A percentile compares a stretch with the other conserved stretches of the same genome.
Evolutionary conservation across 92 coral and sea anemone genomes (phyloP).

Genomic region (Zoanthus solanderi): DNA sequence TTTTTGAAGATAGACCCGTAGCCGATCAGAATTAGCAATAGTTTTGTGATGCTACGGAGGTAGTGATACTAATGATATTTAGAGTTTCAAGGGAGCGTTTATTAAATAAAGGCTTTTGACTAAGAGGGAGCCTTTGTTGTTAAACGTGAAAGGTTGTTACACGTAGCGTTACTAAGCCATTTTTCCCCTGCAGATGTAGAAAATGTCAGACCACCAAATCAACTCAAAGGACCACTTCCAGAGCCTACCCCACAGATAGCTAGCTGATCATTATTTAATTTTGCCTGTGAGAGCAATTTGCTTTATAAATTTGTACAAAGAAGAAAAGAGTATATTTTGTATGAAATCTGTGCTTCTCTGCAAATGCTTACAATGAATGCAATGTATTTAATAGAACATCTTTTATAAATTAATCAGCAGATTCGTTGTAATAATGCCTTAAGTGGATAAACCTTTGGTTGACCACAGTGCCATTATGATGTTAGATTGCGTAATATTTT

Average conservation of each 20-base stretch:
- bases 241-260: conserved; percentile 35
- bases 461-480: background rate
- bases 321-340: conserved; percentile 51
- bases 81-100: too few relatives aligned
- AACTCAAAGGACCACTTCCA: conserved; percentile 18
- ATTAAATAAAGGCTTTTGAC: too few relatives aligned
- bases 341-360: conserved; percentile 38
- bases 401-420: conserved; percentile 22
- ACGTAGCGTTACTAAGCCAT: too few relatives aligned
- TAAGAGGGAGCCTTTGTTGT: too few relatives aligned
- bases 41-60: too few relatives aligned
- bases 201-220: conserved; percentile 25
- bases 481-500: conserved; percentile 4
- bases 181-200: background rate
- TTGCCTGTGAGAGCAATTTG: conserved; percentile 38
- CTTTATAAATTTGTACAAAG: conserved; percentile 51
- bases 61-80: too few relatives aligned
- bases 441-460: background rate
- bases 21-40: too few relatives aligned
- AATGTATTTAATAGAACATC: conserved; percentile 47
- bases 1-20: too few relatives aligned
- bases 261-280: conserved; percentile 48
- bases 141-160: too few relatives aligned
- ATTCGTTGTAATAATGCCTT: background rate
- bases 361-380: conserved; percentile 37